Evolutionary conservation across 2,888 invertebrate genomes (phyloP).

Genomic region (Polydrusus tereticollis): DNA sequence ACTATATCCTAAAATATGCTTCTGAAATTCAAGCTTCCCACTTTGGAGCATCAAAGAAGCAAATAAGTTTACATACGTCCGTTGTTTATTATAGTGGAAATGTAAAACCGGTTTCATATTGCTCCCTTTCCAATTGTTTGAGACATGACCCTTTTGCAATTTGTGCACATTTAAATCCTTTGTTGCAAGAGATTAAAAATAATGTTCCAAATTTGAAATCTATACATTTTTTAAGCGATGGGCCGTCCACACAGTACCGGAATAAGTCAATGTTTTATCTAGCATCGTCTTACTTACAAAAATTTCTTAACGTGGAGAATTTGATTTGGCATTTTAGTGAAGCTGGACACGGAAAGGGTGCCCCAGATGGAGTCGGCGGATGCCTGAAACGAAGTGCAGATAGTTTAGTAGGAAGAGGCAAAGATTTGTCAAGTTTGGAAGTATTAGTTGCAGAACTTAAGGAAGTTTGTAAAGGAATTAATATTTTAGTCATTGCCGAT

Average conservation of each 20-base stretch:
- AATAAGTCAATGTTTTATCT: conserved; percentile 41
- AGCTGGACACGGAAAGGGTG: conserved; percentile 41
- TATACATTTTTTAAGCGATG: conserved; percentile 41
- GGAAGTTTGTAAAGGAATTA: too few species aligned
- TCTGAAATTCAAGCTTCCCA: conserved; percentile 26
- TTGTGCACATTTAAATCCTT: conserved; percentile 38
- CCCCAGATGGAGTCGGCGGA: conserved; percentile 39
- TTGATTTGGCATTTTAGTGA: conserved; percentile 36
- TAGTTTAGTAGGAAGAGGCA: neutral
- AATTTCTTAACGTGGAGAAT: conserved; percentile 16
- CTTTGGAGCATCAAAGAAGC: conserved; percentile 24
- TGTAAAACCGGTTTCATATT: conserved; percentile 15
- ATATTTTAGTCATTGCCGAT: too few species aligned
- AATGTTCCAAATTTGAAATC: conserved; percentile 26
- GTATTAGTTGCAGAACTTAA: too few species aligned
- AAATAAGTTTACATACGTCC: conserved; percentile 23
- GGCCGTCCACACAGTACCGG: conserved; percentile 38
- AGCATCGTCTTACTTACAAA: conserved; percentile 15
- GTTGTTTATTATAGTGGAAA: conserved; percentile 16
- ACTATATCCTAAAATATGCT: conserved; percentile 20
- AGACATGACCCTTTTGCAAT: conserved; percentile 41
- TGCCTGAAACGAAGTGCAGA: conserved; percentile 36
- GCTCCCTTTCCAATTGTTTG: conserved; percentile 28
- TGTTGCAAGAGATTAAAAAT: neutral
- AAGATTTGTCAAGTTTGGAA: too few species aligned